Percentiles rank a stretch among this genome's conserved stretches.
Conservation (phyloP, 1,140 invertebrate genomes). For the Zaprionus gabonicus region DNA sequence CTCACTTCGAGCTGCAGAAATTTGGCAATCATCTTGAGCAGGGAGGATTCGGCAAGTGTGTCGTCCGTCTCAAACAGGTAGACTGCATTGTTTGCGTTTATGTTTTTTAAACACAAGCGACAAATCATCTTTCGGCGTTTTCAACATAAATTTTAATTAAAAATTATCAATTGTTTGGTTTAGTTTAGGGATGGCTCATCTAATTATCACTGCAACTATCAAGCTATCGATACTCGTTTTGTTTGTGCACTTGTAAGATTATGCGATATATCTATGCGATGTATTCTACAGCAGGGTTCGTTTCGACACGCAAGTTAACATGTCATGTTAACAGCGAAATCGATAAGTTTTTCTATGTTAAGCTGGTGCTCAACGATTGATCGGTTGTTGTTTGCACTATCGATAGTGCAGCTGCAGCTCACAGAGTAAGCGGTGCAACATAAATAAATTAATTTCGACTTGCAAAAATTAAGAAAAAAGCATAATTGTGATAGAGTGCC, state of each 20-base stretch:
- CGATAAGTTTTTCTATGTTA: neutral
- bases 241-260: neutral
- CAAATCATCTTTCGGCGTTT: slow-evolving; percentile 65
- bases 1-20: slow-evolving; percentile 72
- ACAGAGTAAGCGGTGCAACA: slow-evolving; percentile 37
- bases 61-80: slow-evolving; percentile 71
- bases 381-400: slow-evolving; percentile 10
- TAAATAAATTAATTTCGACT: slow-evolving; percentile 41
- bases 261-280: neutral
- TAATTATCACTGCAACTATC: slow-evolving; percentile 12
- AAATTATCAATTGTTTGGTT: slow-evolving; percentile 52
- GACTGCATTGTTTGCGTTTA: slow-evolving; percentile 67
- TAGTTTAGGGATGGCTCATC: slow-evolving; percentile 38
- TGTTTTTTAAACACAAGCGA: slow-evolving; percentile 71
- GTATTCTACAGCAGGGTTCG: neutral
- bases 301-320: slow-evolving; percentile 3
- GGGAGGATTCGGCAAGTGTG: slow-evolving; percentile 64
- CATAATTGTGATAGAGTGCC: slow-evolving; percentile 40
- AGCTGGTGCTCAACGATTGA: neutral
- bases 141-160: slow-evolving; percentile 45
- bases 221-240: neutral
- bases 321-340: neutral
- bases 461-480: slow-evolving; percentile 12
- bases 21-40: slow-evolving; percentile 76
- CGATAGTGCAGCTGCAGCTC: slow-evolving; percentile 32